These are phyloP conservation scores for Sylvia atricapilla DNA, from an alignment of 2,113 vertebrate genomes.

Conservation along the genomic window DNA sequence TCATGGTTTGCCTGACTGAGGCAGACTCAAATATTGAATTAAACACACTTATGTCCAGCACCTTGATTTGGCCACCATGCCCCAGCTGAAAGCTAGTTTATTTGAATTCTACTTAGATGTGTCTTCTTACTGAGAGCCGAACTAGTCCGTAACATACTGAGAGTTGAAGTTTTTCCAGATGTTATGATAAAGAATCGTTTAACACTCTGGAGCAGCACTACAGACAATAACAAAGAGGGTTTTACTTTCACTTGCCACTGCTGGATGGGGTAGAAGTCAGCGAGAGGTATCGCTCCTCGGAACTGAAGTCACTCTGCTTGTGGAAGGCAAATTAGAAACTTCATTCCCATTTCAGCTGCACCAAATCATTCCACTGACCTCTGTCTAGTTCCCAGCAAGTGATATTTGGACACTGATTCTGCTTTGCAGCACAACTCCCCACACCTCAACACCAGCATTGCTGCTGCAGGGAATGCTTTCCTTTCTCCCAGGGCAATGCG, in stretches of 20 bases:
- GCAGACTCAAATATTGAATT: not conserved
- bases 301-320: not conserved
- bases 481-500: not conserved
- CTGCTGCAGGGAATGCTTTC: not conserved
- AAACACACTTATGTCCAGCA: not conserved
- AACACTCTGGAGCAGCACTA: not conserved
- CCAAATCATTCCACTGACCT: not conserved
- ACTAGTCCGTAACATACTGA: not conserved
- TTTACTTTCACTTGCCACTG: not conserved
- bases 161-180: not conserved
- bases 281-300: not conserved
- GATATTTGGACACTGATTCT: not conserved
- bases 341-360: not conserved
- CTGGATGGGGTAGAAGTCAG: not conserved
- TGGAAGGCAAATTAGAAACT: not conserved
- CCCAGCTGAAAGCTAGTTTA: not conserved
- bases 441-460: not conserved
- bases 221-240: not conserved
- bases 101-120: not conserved
- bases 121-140: not conserved
- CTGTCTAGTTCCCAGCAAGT: accelerated
- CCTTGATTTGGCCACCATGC: not conserved
- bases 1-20: not conserved
- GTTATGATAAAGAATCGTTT: not conserved
- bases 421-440: not conserved